phyloP scores from a whole-genome alignment of 2,797 vertebrate species.

The Tamandua tetradactyla region DNA sequence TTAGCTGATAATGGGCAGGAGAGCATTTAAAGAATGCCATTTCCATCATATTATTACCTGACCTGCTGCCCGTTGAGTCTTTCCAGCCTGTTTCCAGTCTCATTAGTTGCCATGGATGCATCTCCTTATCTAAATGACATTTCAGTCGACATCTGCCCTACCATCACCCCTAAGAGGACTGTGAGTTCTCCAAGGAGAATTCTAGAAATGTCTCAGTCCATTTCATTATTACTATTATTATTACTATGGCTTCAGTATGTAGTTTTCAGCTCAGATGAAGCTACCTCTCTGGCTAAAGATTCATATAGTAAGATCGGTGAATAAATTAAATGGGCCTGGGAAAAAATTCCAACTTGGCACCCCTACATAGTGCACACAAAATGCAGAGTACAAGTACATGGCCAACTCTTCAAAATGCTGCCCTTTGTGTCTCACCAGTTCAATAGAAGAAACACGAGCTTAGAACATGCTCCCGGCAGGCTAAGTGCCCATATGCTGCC shows the following conservation, averaged over 20 bases:
- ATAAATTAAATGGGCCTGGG: constrained; percentile 75
- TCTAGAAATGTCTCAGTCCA: neutral
- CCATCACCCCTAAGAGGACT: constrained; percentile 42
- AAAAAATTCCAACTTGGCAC: constrained; percentile 31
- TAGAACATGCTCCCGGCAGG: constrained; percentile 40
- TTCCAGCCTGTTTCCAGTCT: constrained; percentile 7
- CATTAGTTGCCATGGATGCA: constrained; percentile 73
- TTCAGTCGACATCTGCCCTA: constrained; percentile 74
- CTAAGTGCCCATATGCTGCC: neutral
- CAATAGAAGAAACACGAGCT: neutral
- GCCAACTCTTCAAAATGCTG: neutral
- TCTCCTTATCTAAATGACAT: constrained; percentile 59
- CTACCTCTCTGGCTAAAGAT: constrained; percentile 76
- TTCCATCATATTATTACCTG: constrained; percentile 45
- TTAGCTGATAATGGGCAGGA: constrained; percentile 25
- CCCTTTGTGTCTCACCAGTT: neutral
- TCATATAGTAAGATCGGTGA: constrained; percentile 79
- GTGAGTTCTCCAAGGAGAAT: constrained; percentile 71
- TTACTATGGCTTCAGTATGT: constrained; percentile 62
- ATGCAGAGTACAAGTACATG: neutral
- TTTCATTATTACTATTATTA: constrained; percentile 44
- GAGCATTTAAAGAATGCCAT: constrained; percentile 53
- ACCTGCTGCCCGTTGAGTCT: constrained; percentile 31
- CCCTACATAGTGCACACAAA: neutral
- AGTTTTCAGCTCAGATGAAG: constrained; percentile 81